phyloP scores from a whole-genome alignment of 2,888 invertebrate genomes.

The Dendrolimus pini region DNA sequence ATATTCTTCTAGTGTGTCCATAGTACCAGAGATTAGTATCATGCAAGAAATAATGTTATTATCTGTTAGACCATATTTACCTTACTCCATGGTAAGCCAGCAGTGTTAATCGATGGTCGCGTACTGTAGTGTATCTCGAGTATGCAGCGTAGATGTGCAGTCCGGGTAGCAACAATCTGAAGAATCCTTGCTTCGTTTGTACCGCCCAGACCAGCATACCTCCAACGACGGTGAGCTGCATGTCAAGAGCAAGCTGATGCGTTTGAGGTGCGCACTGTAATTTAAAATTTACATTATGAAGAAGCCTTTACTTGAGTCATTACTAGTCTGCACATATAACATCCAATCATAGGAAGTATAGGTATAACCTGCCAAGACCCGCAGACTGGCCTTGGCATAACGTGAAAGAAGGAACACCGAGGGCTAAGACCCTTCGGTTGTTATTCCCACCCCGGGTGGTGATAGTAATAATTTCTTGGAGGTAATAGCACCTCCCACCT shows the following conservation, averaged over 20 bases:
- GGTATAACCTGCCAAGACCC: too few species aligned
- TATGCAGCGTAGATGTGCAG: slow-evolving; percentile 78
- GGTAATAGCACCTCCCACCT: too few species aligned
- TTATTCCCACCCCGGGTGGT: too few species aligned
- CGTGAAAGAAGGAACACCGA: too few species aligned
- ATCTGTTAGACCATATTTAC: slow-evolving; percentile 39
- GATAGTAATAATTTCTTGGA: too few species aligned
- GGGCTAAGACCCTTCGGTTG: too few species aligned
- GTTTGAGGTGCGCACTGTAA: slow-evolving; percentile 85
- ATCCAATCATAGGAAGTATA: too few species aligned
- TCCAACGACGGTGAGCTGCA: slow-evolving; percentile 82
- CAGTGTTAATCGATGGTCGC: slow-evolving; percentile 78
- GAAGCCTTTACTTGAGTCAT: neutral
- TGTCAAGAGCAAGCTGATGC: slow-evolving; percentile 84
- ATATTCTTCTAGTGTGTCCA: too few species aligned
- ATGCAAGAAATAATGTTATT: too few species aligned
- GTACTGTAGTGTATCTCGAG: slow-evolving; percentile 77
- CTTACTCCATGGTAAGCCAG: slow-evolving; percentile 83
- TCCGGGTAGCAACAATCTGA: slow-evolving; percentile 71
- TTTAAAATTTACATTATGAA: slow-evolving; percentile 2
- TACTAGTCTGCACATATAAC: neutral
- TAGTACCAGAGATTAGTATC: too few species aligned
- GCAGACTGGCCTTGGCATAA: too few species aligned
- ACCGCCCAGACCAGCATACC: slow-evolving; percentile 80
- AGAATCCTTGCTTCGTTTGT: slow-evolving; percentile 71